Percentiles rank a stretch among this genome's conserved stretches.
phyloP scores from a whole-genome alignment of 2,113 vertebrate genomes.

The Progne subis region DNA sequence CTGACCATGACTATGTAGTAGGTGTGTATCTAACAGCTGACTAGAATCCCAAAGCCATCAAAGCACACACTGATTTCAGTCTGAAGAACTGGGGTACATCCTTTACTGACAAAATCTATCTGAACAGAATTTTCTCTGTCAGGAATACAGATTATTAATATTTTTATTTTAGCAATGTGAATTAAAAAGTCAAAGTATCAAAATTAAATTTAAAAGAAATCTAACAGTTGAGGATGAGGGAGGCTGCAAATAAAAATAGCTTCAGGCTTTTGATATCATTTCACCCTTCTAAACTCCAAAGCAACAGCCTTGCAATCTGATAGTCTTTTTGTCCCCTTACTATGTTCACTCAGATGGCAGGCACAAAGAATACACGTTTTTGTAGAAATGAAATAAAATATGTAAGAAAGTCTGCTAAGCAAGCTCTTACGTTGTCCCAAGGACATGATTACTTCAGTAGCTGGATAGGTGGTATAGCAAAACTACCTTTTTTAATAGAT shows the following conservation, averaged over 20 bases:
- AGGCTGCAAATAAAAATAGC: background rate
- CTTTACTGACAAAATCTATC: background rate
- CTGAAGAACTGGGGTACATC: background rate
- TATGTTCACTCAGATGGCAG: background rate
- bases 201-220: background rate
- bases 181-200: background rate
- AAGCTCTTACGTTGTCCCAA: background rate
- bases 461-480: background rate
- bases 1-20: background rate
- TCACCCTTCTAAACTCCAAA: background rate
- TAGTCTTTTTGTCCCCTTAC: background rate
- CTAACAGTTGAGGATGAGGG: background rate
- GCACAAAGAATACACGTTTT: conserved; percentile 22
- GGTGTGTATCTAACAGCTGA: background rate
- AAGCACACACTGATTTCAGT: background rate
- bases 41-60: background rate
- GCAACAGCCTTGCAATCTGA: background rate
- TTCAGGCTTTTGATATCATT: background rate
- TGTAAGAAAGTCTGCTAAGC: background rate
- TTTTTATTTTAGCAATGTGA: background rate
- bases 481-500: background rate
- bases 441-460: background rate
- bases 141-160: background rate
- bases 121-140: background rate
- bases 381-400: conserved; percentile 38